Base-by-base conservation (phyloP, 2,888 invertebrate genomes). In the Zygogramma bicolorata region DNA sequence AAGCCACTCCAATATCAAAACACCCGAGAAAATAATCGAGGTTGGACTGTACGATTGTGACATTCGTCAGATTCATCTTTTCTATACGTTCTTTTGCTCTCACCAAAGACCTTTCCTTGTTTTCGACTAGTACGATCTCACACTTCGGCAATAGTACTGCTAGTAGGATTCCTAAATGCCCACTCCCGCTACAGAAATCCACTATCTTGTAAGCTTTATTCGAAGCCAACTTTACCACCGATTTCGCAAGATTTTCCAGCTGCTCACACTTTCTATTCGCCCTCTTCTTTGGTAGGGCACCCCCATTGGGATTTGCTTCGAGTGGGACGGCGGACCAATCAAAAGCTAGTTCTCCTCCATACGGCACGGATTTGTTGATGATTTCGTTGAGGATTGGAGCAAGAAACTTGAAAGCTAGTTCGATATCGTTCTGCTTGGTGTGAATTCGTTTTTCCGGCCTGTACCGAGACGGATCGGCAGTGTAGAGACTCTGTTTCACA, bases 171-270 rank as follows among this genome's bases (percentile, higher is more conserved):
- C 97, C 98, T 71, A 98, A 88, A 87, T 98, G 97, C 0, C 98
- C 98, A 81, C 96, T 94, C 1, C 98, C 98, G 81, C 96, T 94
- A 85, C 98, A 98, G 87, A 98, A 98, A 85, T 98, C 98, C 0
- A 98, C 95, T 79, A 98, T 94, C 15, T 90, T 87, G 81, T 95
- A 91, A 0, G 46, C 65, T 25, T 81, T 77, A 10, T 73, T 65
- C 34, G 70, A 70, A 0, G 94, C 93, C 69, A 97, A 87, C 67
- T 90, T 90, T n/a, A 93, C 84, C 0, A 94, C 93, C 31, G 95
- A 93, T 81, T 92, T 91, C 18, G 92, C 92, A 79, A 98, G 88
- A 85, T 95, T 97, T 86, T 96, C 94, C 42, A 98, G 85, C 84
- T 98, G 98, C 78, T 96, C 92, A 38, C 93, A 92, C 88, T 98